Conservation (phyloP, 2,888 invertebrate species). For the Nemotelus pantherinus region DNA sequence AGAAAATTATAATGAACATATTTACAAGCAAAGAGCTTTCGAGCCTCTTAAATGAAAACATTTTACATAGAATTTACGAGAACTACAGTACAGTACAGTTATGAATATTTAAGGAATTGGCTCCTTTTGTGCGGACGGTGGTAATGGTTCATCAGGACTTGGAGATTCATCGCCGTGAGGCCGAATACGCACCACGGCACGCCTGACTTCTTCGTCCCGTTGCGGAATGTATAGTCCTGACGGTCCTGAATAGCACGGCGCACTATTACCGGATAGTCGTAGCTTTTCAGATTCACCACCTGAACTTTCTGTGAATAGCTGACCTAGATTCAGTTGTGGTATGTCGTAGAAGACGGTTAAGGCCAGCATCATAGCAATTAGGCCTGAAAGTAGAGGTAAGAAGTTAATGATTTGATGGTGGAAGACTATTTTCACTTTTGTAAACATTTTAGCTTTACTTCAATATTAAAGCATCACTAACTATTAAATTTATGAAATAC, state of each 20-base stretch:
- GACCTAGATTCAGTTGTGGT: conserved; percentile 85
- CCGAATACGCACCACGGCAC: conserved; percentile 73
- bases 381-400: conserved; percentile 66
- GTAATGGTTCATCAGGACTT: conserved; percentile 75
- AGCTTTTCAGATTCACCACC: conserved; percentile 74
- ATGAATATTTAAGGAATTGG: conserved; percentile 64
- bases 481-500: no score
- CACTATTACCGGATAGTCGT: conserved; percentile 68
- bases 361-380: conserved; percentile 85
- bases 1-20: conserved; percentile 1
- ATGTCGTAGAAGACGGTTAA: conserved; percentile 89
- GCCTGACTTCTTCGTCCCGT: conserved; percentile 68
- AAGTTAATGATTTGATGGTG: conserved; percentile 48
- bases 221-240: conserved; percentile 65
- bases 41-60: background rate
- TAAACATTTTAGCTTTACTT: no score
- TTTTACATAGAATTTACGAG: conserved; percentile 1
- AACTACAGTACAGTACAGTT: background rate
- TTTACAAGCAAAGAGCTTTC: conserved; percentile 23
- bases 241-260: conserved; percentile 62
- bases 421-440: no score
- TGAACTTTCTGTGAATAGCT: conserved; percentile 76
- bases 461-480: no score
- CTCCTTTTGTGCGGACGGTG: conserved; percentile 61
- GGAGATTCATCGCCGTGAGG: conserved; percentile 74